These are phyloP conservation scores for Tinamus major DNA, from an alignment of 2,797 vertebrate genomes.

Conservation along the genomic window DNA sequence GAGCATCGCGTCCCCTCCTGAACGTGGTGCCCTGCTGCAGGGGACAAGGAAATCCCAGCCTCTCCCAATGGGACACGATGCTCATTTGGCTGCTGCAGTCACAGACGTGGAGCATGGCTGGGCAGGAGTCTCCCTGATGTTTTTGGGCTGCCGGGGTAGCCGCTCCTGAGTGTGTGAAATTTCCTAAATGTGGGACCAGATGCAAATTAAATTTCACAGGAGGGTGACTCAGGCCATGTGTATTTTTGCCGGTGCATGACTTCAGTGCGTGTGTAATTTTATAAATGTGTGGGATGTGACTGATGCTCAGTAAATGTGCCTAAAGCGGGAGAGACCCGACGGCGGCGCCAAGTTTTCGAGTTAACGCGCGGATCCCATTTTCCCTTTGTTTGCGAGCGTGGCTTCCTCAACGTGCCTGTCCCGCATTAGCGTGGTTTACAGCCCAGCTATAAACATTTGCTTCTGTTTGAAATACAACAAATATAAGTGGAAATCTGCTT, in stretches of 20 bases:
- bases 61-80: fast-evolving
- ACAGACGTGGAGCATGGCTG: no score
- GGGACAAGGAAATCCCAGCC: fast-evolving
- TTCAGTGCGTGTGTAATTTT: not conserved
- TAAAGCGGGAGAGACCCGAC: not conserved
- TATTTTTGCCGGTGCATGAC: not conserved
- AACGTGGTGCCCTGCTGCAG: not conserved
- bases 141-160: not conserved
- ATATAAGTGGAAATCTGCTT: conserved; percentile 51
- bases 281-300: not conserved
- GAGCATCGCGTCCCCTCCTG: fast-evolving
- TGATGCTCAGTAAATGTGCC: not conserved
- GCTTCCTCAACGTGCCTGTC: conserved; percentile 47
- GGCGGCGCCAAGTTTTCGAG: not conserved
- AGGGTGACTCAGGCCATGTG: conserved; percentile 15
- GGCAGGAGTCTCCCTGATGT: no score
- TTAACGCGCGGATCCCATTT: not conserved
- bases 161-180: not conserved
- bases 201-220: not conserved
- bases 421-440: conserved; percentile 56
- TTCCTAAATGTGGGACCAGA: not conserved
- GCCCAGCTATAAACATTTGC: conserved; percentile 61
- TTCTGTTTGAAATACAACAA: conserved; percentile 72
- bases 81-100: fast-evolving
- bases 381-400: not conserved